Evolutionary conservation across 2,888 invertebrate species (phyloP).

Genomic region (Tenthredo livida): DNA sequence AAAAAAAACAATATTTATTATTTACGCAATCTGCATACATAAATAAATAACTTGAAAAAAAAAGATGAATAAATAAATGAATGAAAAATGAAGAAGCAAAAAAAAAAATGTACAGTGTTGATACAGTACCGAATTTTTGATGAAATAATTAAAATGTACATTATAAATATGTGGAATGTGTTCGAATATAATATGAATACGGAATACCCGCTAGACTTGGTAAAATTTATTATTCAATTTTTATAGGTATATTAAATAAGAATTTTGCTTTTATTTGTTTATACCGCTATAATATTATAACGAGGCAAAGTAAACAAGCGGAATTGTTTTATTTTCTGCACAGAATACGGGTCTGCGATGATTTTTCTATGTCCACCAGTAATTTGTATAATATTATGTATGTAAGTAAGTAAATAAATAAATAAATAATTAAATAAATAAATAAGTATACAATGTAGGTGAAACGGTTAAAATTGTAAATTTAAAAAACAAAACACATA

Average conservation of each 20-base stretch:
- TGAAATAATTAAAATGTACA: constrained; percentile 27
- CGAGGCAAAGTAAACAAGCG: background rate
- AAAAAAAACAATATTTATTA: constrained; percentile 39
- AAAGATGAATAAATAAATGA: background rate
- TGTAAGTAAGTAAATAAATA: constrained; percentile 32
- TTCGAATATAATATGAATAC: constrained; percentile 17
- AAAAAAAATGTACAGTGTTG: constrained; percentile 39
- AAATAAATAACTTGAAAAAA: background rate
- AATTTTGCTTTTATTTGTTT: background rate
- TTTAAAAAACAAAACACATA: background rate
- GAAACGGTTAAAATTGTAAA: constrained; percentile 38
- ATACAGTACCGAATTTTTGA: constrained; percentile 9
- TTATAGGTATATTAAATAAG: background rate
- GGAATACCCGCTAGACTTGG: background rate
- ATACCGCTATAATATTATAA: background rate
- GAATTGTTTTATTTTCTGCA: constrained; percentile 7
- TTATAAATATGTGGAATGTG: constrained; percentile 38
- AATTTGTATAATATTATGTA: constrained; percentile 27
- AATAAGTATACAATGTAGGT: constrained; percentile 17
- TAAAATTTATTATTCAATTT: background rate
- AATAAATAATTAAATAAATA: constrained; percentile 28
- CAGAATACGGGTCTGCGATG: background rate
- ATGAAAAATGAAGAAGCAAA: background rate
- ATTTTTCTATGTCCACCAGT: constrained; percentile 9
- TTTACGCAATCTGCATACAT: constrained; percentile 3